A percentile compares a stretch with the other conserved stretches of the same genome.
Evolutionary conservation across 1,140 invertebrate genomes (phyloP).

Genomic region (Lepidostoma basale): DNA sequence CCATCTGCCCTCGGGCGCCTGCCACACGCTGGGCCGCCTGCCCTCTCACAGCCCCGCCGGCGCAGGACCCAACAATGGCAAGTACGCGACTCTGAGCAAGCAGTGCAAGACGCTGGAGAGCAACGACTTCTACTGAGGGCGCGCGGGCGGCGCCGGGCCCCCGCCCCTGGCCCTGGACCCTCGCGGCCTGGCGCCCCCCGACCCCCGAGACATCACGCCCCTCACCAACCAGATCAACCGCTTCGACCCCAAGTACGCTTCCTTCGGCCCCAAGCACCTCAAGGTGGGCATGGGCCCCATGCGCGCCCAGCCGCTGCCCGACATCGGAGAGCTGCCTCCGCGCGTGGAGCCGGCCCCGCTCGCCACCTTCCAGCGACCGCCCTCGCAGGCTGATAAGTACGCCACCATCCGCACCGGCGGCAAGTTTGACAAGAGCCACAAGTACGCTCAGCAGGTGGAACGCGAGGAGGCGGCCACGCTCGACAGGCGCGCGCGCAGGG

Average conservation of each 20-base stretch:
- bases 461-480: slow-evolving; percentile 30
- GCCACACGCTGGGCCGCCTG: slow-evolving; percentile 62
- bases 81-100: slow-evolving; percentile 90
- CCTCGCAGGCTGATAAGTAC: slow-evolving; percentile 53
- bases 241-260: slow-evolving; percentile 67
- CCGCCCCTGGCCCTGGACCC: slow-evolving; percentile 52
- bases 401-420: slow-evolving; percentile 52
- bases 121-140: slow-evolving; percentile 91
- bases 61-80: slow-evolving; percentile 70
- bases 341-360: slow-evolving; percentile 50
- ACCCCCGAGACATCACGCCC: slow-evolving; percentile 49
- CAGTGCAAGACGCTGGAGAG: slow-evolving; percentile 94
- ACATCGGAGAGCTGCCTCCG: slow-evolving; percentile 45
- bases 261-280: slow-evolving; percentile 64
- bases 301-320: slow-evolving; percentile 25
- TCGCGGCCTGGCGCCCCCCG: slow-evolving; percentile 46
- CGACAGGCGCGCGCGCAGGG: slow-evolving; percentile 36
- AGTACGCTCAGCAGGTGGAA: slow-evolving; percentile 45
- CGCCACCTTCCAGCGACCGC: slow-evolving; percentile 51
- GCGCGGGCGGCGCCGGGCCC: slow-evolving; percentile 66
- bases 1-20: slow-evolving; percentile 49
- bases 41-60: slow-evolving; percentile 53
- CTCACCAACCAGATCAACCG: slow-evolving; percentile 62
- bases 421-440: slow-evolving; percentile 45
- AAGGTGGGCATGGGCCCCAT: slow-evolving; percentile 48